Evolutionary conservation across 2,888 invertebrate species (phyloP).

Genomic region (Acholoe squamosa): DNA sequence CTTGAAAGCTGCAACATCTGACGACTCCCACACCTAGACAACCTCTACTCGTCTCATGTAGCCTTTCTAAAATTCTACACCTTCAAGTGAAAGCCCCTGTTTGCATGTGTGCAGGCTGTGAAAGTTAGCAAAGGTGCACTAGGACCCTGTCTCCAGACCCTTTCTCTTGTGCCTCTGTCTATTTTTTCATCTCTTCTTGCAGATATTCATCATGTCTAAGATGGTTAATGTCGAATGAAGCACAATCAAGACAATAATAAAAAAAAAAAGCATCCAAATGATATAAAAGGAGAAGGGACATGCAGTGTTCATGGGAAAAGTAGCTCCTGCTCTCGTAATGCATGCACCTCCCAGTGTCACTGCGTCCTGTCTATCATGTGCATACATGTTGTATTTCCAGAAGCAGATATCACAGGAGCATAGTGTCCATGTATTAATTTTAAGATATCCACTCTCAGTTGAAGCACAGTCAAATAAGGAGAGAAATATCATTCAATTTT

Average conservation of each 20-base stretch:
- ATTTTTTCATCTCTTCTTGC: background rate
- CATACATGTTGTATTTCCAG: too few relatives aligned
- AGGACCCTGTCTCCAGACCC: constrained; percentile 1
- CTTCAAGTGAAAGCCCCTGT: background rate
- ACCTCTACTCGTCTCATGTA: constrained; percentile 1
- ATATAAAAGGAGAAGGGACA: background rate
- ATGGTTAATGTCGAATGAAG: too few relatives aligned
- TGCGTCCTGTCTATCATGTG: too few relatives aligned
- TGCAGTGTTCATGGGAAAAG: background rate
- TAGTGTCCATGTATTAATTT: background rate
- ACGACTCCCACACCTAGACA: constrained; percentile 44
- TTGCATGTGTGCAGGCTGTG: background rate
- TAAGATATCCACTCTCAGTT: background rate
- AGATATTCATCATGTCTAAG: too few relatives aligned
- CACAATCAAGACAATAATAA: too few relatives aligned
- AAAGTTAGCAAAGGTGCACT: background rate
- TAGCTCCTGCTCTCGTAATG: too few relatives aligned
- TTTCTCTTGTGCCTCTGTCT: background rate
- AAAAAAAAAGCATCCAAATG: too few relatives aligned
- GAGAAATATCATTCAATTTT: background rate
- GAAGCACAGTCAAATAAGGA: background rate
- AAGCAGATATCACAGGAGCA: background rate
- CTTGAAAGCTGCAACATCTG: constrained; percentile 33
- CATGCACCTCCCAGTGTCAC: too few relatives aligned
- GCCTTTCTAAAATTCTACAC: constrained; percentile 38